These are phyloP conservation scores for Pterobdella sp. DNA, from an alignment of 2,888 invertebrate species.

Conservation along the genomic window DNA sequence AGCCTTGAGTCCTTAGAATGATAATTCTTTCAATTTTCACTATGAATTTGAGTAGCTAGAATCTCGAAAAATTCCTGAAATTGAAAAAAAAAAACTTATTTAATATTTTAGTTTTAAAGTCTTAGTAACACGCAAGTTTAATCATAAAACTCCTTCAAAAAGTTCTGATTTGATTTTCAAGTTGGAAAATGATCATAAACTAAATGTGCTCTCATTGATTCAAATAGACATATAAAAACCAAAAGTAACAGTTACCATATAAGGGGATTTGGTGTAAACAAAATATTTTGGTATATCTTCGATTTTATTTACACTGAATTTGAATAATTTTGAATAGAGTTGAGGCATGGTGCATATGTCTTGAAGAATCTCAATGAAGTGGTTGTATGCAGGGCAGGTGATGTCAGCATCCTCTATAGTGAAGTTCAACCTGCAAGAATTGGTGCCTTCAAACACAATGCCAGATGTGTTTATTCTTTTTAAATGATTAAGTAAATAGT, in stretches of 20 bases:
- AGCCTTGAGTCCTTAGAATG: no score
- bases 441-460: not conserved
- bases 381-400: not conserved
- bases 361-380: not conserved
- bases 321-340: not conserved
- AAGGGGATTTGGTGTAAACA: not conserved
- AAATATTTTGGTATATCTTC: constrained; percentile 1
- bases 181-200: no score
- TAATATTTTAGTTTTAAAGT: no score
- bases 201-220: no score
- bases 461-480: not conserved
- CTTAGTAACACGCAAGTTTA: no score
- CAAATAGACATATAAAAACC: no score
- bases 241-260: not conserved
- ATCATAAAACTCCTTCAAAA: no score
- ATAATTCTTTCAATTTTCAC: no score
- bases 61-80: no score
- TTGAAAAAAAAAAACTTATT: no score
- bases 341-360: not conserved
- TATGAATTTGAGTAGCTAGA: no score
- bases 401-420: not conserved
- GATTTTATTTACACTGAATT: not conserved
- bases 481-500: not conserved
- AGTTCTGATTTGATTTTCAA: no score
- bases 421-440: not conserved